Conservation (phyloP, 2,797 vertebrate genomes). For the Liparis tanakae region DNA sequence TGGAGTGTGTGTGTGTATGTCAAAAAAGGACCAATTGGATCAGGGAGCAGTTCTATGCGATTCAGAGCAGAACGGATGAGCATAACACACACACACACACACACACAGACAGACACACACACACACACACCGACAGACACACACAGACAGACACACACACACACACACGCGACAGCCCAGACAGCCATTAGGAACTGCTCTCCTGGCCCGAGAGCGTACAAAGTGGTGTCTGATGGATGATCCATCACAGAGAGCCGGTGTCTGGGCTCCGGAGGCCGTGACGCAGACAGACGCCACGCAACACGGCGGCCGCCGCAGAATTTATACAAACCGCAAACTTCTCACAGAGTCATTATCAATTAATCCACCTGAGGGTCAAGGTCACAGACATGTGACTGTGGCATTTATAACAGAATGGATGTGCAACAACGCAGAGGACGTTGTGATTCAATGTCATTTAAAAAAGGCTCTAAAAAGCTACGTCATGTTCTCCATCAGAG, state of each 20-base stretch:
- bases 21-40: conserved; percentile 21
- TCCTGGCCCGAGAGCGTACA: conserved; percentile 43
- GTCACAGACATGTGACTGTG: conserved; percentile 6
- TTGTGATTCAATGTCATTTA: neutral
- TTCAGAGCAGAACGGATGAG: conserved; percentile 59
- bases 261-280: conserved; percentile 41
- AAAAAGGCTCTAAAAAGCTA: neutral
- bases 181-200: conserved; percentile 63
- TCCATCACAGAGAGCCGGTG: conserved; percentile 59
- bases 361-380: neutral
- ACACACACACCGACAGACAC: conserved; percentile 5
- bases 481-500: neutral
- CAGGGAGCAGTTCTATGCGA: conserved; percentile 35
- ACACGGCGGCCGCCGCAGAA: neutral
- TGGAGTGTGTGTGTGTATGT: conserved; percentile 1
- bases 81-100: conserved; percentile 5
- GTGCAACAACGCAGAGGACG: neutral
- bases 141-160: conserved; percentile 20
- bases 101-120: conserved; percentile 7
- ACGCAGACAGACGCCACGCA: conserved; percentile 37
- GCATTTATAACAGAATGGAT: neutral
- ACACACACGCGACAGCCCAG: conserved; percentile 35
- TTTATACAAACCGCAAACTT: neutral
- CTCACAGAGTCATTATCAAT: conserved; percentile 3
- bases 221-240: conserved; percentile 65